phyloP scores from a whole-genome alignment of 1,140 invertebrate genomes.

The Heterodera carotae region DNA sequence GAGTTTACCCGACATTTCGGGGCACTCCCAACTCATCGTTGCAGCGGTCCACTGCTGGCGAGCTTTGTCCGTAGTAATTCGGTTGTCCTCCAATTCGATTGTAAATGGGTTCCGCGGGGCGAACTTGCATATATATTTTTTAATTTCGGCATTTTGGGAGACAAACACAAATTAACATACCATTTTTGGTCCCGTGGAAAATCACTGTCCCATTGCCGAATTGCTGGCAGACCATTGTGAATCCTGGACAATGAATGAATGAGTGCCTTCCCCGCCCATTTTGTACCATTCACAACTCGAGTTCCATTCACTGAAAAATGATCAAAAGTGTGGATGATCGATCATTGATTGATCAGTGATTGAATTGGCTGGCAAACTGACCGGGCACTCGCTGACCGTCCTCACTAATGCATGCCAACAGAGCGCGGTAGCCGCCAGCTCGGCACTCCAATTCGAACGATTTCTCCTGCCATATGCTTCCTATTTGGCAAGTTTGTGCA shows the following conservation, averaged over 20 bases:
- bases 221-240: conserved; percentile 48
- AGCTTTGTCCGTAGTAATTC: conserved; percentile 2
- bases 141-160: background rate
- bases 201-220: conserved; percentile 52
- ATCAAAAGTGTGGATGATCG: too few species aligned
- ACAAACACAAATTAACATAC: background rate
- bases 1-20: background rate
- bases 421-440: conserved; percentile 36
- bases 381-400: conserved; percentile 42
- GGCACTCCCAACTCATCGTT: conserved; percentile 10
- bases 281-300: conserved; percentile 18
- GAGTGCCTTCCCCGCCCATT: background rate
- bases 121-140: background rate
- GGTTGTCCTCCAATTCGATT: conserved; percentile 2
- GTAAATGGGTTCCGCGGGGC: conserved; percentile 13
- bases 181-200: conserved; percentile 51
- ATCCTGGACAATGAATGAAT: conserved; percentile 32
- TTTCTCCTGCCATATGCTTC: conserved; percentile 52
- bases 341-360: too few species aligned
- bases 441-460: conserved; percentile 56
- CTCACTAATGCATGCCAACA: conserved; percentile 48
- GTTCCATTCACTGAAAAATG: conserved; percentile 16
- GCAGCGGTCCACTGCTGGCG: background rate
- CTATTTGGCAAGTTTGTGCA: conserved; percentile 10
- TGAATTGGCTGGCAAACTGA: too few species aligned